phyloP scores from a whole-genome alignment of 1,140 invertebrate species.

The Drosophila ogumai region DNA sequence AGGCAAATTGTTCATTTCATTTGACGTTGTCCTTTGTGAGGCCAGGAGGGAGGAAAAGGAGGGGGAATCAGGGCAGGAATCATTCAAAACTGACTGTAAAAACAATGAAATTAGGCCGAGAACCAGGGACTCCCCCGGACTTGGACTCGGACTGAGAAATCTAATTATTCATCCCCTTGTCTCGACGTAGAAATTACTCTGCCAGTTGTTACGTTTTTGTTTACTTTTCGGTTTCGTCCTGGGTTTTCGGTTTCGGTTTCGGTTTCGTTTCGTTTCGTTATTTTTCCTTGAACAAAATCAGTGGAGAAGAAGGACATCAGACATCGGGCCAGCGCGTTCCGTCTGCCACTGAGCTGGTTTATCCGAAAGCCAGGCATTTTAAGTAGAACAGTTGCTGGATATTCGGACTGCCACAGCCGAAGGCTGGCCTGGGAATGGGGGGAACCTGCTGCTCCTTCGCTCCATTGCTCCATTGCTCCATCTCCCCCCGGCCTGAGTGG shows the following conservation, averaged over 20 bases:
- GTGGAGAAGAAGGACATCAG: neutral
- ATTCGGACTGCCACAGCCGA: slow-evolving; percentile 46
- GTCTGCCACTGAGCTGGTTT: slow-evolving; percentile 64
- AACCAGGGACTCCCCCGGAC: slow-evolving; percentile 16
- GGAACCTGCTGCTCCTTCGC: neutral
- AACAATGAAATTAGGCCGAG: slow-evolving; percentile 82
- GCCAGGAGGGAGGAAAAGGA: neutral
- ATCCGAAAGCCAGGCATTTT: slow-evolving; percentile 70
- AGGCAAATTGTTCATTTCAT: slow-evolving; percentile 57
- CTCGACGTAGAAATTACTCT: slow-evolving; percentile 14
- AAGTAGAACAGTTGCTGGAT: slow-evolving; percentile 66
- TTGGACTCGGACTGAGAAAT: slow-evolving; percentile 66
- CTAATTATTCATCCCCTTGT: slow-evolving; percentile 84
- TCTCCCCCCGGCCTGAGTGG: neutral
- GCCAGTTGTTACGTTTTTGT: slow-evolving; percentile 44
- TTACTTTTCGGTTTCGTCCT: slow-evolving; percentile 53
- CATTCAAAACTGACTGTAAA: slow-evolving; percentile 80
- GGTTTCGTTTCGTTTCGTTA: neutral
- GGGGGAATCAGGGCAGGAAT: slow-evolving; percentile 38
- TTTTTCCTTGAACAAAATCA: slow-evolving; percentile 5
- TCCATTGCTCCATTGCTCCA: no score
- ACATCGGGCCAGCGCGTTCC: slow-evolving; percentile 54
- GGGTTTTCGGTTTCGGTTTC: neutral
- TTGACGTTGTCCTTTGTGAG: slow-evolving; percentile 22
- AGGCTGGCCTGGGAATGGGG: neutral